Base-by-base conservation (phyloP, 2,888 invertebrate species). In the Azorinus chamasolen region DNA sequence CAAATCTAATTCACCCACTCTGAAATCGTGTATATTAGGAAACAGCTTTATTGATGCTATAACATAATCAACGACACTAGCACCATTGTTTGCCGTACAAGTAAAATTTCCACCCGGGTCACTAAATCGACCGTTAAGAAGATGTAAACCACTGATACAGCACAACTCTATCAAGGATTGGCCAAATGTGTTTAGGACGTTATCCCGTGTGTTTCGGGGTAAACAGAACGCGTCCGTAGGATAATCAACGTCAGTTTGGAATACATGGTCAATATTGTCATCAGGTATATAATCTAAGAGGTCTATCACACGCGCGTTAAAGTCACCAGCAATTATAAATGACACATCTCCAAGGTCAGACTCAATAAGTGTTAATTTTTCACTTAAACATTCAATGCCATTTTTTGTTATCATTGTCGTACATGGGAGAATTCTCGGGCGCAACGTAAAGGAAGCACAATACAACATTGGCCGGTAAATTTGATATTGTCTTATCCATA, bases 1-100 rank as follows among this genome's bases (percentile, higher is more conserved):
- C 12, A 22, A 5, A n/a, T n/a, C n/a, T n/a, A n/a, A n/a, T n/a
- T n/a, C n/a, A n/a, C n/a, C n/a, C n/a, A n/a, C n/a, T n/a, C n/a
- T n/a, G n/a, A n/a, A n/a, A n/a, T n/a, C n/a, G n/a, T n/a, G n/a
- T n/a, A n/a, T n/a, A n/a, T n/a, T n/a, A n/a, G n/a, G n/a, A n/a
- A n/a, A n/a, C n/a, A n/a, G n/a, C n/a, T n/a, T n/a, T n/a, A n/a
- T n/a, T 20, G 69, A 75, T 18, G 45, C 63, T 18, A 63, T 53
- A 55, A 74, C 48, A 22, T 68, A 74, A 45, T 74, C 74, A n/a
- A 74, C 74, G 1, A 43, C 12, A 27, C 68, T 74, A 51, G n/a
- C 27, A 24, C 74, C 74, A 22, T 53, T 53, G 32, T 65, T 65
- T 18, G 61, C 53, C 2, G 32, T 54, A 48, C 66, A 66, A 4